A percentile compares a stretch with the other conserved stretches of the same genome.
Conservation (phyloP, 2,888 invertebrate genomes). For the Patella pellucida region DNA sequence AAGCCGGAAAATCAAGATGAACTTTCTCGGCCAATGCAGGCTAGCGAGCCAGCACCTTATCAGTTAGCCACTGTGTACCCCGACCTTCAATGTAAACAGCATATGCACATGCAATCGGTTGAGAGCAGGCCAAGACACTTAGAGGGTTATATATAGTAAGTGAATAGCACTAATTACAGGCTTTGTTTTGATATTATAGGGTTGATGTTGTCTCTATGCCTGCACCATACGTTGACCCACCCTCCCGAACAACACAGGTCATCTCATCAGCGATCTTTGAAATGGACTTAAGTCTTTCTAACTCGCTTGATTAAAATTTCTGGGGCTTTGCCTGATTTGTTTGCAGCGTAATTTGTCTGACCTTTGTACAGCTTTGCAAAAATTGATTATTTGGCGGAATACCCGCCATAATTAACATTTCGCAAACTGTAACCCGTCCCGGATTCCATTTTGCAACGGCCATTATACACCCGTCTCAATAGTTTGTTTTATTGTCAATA, state of each 20-base stretch:
- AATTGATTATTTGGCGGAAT: background rate
- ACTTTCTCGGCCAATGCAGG: no score
- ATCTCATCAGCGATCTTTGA: background rate
- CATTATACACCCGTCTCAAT: background rate
- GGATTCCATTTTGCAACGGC: background rate
- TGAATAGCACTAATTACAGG: no score
- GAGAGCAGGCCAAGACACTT: no score
- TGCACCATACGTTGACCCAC: background rate
- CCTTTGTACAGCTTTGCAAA: background rate
- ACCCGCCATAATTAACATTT: background rate
- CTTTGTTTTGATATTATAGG: background rate
- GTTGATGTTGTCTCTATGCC: background rate
- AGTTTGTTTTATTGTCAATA: background rate
- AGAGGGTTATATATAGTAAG: no score
- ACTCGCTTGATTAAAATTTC: background rate
- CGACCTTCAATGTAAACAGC: no score
- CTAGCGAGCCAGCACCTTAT: no score
- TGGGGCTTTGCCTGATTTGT: background rate
- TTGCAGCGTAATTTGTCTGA: background rate
- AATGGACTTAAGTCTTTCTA: no score
- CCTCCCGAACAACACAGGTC: background rate
- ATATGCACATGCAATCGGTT: no score
- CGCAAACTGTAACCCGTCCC: background rate
- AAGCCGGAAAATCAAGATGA: no score
- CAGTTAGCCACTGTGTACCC: no score